Evolutionary conservation across 2,797 vertebrate genomes (phyloP), one percentile per base, ranked within the genome.

Genomic region (Gadopsis bispinosus): DNA sequence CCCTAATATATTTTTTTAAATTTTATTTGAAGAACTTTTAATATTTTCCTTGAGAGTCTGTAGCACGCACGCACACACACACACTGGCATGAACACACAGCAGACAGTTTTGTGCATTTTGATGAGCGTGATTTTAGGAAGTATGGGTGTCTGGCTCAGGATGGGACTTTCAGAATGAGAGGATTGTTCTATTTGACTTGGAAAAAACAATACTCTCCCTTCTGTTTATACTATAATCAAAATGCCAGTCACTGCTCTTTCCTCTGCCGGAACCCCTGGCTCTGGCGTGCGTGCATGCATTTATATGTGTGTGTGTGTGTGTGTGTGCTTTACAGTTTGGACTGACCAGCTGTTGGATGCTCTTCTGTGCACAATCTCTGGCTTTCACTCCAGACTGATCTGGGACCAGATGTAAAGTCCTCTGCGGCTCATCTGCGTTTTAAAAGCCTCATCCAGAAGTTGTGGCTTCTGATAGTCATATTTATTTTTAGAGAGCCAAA

Each of bases 201-300:
- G 85, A 76, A 85, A 83, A 88, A 90, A 87, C 86, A 88, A 89
- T 73, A 50, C 79, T 75, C 80, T 88, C 77, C 50, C 58, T 60
- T 85, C 79, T 93, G 92, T 92, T 93, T 91, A 92, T 73, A 79
- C 82, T 87, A 87, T 83, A 89, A 92, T 94, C 88, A 92, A 86
- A 92, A 92, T 69, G 83, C 80, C 82, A 86, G 85, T 92, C 87
- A 84, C 87, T 88, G 87, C 83, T 89, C 78, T 73, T 88, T 90
- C 79, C 81, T 88, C 86, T 87, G 80, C 89, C 56, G 86, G 88
- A 91, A 83, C 86, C 71, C n/a, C 79, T 84, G 86, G 85, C 83
- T 84, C 77, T 66, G 77, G 74, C 16, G 19, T 74, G 56, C 26
- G 1, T 62, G 67, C 41, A 45, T 69, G 33, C 83, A 72, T 80